These are phyloP conservation scores for Neria commutata DNA, from an alignment of 2,888 invertebrate species.

Conservation along the genomic window DNA sequence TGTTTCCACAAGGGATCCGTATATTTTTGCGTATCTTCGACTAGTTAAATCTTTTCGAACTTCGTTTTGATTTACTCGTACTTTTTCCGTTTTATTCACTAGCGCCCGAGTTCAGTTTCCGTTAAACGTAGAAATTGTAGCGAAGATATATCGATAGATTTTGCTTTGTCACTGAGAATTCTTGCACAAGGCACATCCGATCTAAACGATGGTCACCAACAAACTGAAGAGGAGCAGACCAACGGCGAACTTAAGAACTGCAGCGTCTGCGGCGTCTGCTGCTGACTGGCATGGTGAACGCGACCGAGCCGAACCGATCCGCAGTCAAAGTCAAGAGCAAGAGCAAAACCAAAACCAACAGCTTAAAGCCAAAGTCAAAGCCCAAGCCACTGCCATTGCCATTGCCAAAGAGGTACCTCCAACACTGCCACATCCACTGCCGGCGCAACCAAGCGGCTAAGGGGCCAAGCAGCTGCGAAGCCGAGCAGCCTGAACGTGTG, in stretches of 20 bases:
- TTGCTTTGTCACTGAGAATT: constrained; percentile 22
- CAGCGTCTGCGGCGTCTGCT: constrained; percentile 36
- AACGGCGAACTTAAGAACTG: constrained; percentile 63
- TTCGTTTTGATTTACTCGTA: constrained; percentile 9
- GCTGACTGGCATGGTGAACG: constrained; percentile 1
- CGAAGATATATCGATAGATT: background rate
- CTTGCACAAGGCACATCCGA: constrained; percentile 53
- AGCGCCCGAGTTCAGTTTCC: no score
- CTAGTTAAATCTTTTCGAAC: constrained; percentile 4
- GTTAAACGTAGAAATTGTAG: no score
- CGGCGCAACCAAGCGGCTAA: constrained; percentile 24
- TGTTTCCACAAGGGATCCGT: no score
- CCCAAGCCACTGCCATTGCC: constrained; percentile 21
- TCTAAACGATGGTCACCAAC: constrained; percentile 62
- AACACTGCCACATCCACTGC: constrained; percentile 13
- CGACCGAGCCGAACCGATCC: background rate
- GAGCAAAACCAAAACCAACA: constrained; percentile 9
- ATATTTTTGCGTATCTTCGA: no score
- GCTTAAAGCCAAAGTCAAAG: constrained; percentile 3
- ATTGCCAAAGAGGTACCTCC: constrained; percentile 16
- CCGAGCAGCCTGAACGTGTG: background rate
- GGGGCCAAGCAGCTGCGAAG: constrained; percentile 9
- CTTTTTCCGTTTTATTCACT: no score
- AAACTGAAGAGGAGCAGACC: constrained; percentile 63
- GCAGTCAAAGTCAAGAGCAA: constrained; percentile 6